A percentile compares a stretch with the other conserved stretches of the same genome.
phyloP scores from a whole-genome alignment of 2,113 vertebrate genomes.

The Argyrosomus japonicus region DNA sequence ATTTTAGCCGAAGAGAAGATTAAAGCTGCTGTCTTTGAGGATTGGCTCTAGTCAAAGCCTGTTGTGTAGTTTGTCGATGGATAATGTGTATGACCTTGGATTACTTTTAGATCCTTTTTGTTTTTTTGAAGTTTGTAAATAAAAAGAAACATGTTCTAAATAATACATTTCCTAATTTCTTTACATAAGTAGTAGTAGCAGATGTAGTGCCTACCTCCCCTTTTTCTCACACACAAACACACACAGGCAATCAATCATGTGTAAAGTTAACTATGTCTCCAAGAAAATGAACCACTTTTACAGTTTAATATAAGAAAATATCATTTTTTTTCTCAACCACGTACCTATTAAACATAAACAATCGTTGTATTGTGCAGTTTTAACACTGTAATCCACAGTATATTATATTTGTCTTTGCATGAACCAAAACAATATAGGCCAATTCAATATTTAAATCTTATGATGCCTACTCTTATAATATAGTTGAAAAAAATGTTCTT shows the following conservation, averaged over 20 bases:
- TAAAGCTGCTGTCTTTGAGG: constrained; percentile 68
- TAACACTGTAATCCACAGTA: background rate
- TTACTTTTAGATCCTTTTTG: constrained; percentile 60
- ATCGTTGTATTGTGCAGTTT: background rate
- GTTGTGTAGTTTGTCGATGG: constrained; percentile 63
- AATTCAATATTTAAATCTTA: background rate
- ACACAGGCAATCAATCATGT: background rate
- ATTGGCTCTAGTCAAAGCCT: constrained; percentile 67
- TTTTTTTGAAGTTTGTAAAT: constrained; percentile 82
- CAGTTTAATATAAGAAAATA: background rate
- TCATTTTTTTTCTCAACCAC: background rate
- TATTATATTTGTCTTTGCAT: background rate
- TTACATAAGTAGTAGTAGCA: background rate
- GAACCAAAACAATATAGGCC: background rate
- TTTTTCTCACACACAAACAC: background rate
- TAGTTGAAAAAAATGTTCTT: no score
- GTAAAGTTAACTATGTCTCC: background rate
- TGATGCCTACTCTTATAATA: background rate
- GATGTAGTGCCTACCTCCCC: background rate
- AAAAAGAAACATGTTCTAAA: constrained; percentile 79
- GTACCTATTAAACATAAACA: background rate
- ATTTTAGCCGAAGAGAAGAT: constrained; percentile 63
- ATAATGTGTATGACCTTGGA: constrained; percentile 70
- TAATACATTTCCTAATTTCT: constrained; percentile 51
- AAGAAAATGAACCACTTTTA: background rate